A percentile compares a stretch with the other conserved stretches of the same genome.
phyloP scores from a whole-genome alignment of 37 sponge, comb jelly and placozoan genomes.

The Sycon ciliatum region DNA sequence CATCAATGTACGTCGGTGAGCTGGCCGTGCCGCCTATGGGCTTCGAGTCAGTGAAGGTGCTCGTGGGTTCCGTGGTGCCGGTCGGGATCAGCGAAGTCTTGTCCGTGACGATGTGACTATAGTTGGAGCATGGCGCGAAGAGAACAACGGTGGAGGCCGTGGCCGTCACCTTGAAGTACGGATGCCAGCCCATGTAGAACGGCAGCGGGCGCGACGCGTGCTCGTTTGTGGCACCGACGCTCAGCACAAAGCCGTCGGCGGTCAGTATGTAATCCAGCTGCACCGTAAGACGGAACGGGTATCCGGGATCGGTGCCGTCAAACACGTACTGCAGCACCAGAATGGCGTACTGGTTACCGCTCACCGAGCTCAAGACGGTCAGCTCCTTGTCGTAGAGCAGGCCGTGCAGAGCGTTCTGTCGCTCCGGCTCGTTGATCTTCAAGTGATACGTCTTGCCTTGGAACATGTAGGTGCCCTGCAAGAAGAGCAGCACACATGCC shows the following conservation, averaged over 20 bases:
- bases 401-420: constrained; percentile 53
- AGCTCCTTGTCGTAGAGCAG: constrained; percentile 31
- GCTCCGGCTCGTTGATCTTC: constrained; percentile 41
- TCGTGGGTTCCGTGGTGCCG: constrained; percentile 34
- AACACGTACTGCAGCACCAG: constrained; percentile 13
- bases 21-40: constrained; percentile 46
- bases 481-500: no score
- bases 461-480: constrained; percentile 50
- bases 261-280: constrained; percentile 36
- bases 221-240: constrained; percentile 29
- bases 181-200: constrained; percentile 69
- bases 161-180: constrained; percentile 47
- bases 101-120: constrained; percentile 40
- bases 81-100: constrained; percentile 53
- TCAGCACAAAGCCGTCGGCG: constrained; percentile 25
- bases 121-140: constrained; percentile 37
- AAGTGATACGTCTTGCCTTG: constrained; percentile 38
- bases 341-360: constrained; percentile 1
- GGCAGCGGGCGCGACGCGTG: no score
- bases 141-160: constrained; percentile 27
- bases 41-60: constrained; percentile 34
- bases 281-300: constrained; percentile 40
- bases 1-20: constrained; percentile 55
- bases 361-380: neutral
- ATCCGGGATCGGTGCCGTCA: constrained; percentile 32